Evolutionary conservation across 2,797 vertebrate genomes (phyloP).

Genomic region (Chromobotia macracanthus): DNA sequence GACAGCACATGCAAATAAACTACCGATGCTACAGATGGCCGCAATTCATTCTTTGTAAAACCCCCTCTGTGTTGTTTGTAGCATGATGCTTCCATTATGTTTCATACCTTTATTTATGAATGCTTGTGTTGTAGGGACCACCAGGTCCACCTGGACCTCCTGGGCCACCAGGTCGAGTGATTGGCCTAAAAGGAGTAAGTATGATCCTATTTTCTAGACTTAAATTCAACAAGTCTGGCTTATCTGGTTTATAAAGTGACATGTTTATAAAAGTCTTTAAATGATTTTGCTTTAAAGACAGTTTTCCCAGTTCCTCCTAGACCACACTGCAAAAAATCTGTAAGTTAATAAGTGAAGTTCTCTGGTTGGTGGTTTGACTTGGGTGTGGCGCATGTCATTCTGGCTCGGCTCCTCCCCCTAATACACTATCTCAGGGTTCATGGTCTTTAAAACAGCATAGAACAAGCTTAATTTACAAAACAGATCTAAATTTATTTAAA

Average conservation of each 20-base stretch:
- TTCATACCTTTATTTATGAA: background rate
- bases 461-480: constrained; percentile 25
- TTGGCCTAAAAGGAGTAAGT: constrained; percentile 90
- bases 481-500: background rate
- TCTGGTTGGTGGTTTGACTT: constrained; percentile 48
- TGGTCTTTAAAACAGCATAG: constrained; percentile 15
- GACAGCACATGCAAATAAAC: background rate
- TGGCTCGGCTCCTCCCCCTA: constrained; percentile 66
- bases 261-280: constrained; percentile 23
- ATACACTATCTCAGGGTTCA: constrained; percentile 20
- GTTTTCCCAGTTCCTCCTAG: constrained; percentile 88
- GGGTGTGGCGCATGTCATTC: constrained; percentile 61
- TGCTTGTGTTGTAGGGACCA: constrained; percentile 74
- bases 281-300: constrained; percentile 79
- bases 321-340: constrained; percentile 89
- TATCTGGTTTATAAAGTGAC: constrained; percentile 4
- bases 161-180: constrained; percentile 81
- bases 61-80: background rate
- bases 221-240: background rate
- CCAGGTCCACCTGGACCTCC: constrained; percentile 87
- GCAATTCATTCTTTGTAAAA: background rate
- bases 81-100: background rate
- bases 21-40: background rate
- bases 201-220: background rate
- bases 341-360: constrained; percentile 75